Percentiles rank a stretch among this genome's conserved stretches.
phyloP scores from a whole-genome alignment of 1,140 invertebrate genomes.

The Amyelois transitella region DNA sequence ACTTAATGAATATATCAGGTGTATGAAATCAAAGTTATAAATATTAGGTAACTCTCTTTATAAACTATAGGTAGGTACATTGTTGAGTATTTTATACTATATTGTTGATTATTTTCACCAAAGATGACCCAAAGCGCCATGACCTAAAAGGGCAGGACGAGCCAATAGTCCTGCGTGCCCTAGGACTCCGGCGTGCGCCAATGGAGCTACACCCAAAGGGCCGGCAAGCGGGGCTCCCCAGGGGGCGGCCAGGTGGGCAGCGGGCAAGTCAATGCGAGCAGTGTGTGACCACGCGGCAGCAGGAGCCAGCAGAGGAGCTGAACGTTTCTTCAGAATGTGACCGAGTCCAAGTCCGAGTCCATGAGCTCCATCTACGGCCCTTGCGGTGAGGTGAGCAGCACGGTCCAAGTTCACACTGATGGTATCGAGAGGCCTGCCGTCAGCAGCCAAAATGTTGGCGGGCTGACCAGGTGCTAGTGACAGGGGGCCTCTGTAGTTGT shows the following conservation, averaged over 20 bases:
- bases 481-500: slow-evolving; percentile 53
- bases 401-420: slow-evolving; percentile 67
- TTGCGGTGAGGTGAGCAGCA: slow-evolving; percentile 57
- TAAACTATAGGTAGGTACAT: slow-evolving; percentile 20
- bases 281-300: slow-evolving; percentile 21
- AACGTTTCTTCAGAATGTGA: slow-evolving; percentile 53
- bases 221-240: slow-evolving; percentile 16
- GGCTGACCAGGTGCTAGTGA: slow-evolving; percentile 58
- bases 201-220: slow-evolving; percentile 18
- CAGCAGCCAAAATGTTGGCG: slow-evolving; percentile 56
- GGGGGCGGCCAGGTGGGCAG: slow-evolving; percentile 18
- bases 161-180: slow-evolving; percentile 5
- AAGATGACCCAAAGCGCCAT: slow-evolving; percentile 10
- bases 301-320: slow-evolving; percentile 28
- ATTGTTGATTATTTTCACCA: slow-evolving; percentile 22
- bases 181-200: slow-evolving; percentile 14
- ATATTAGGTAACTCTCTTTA: slow-evolving; percentile 36
- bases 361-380: slow-evolving; percentile 35
- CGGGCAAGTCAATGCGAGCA: slow-evolving; percentile 18
- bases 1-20: slow-evolving; percentile 1
- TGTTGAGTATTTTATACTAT: slow-evolving; percentile 18
- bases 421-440: slow-evolving; percentile 66
- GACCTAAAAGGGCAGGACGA: background rate
- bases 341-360: background rate
- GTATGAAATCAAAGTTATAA: slow-evolving; percentile 9